Evolutionary conservation across 2,888 invertebrate species (phyloP).

Genomic region (Limnephilus lunatus): DNA sequence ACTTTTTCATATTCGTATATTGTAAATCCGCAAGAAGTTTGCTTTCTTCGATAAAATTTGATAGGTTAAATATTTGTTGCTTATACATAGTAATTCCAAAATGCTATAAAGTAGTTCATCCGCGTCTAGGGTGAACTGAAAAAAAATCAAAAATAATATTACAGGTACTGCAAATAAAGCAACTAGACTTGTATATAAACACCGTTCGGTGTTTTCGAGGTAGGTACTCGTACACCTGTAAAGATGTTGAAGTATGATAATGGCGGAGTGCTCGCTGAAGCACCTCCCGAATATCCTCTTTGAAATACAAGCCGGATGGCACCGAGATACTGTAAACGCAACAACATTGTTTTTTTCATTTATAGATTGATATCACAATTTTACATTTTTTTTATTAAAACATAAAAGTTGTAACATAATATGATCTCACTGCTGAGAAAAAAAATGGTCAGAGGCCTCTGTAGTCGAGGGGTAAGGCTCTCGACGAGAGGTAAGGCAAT

Average conservation of each 20-base stretch:
- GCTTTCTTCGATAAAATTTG: no score
- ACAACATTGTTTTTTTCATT: neutral
- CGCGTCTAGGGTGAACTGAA: neutral
- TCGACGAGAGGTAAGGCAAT: no score
- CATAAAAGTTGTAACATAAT: no score
- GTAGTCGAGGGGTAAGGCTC: no score
- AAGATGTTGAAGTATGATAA: slow-evolving; percentile 49
- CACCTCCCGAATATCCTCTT: slow-evolving; percentile 37
- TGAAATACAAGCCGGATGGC: slow-evolving; percentile 24
- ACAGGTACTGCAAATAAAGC: neutral
- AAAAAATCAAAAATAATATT: neutral
- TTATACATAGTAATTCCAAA: neutral
- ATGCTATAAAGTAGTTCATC: neutral
- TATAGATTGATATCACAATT: neutral
- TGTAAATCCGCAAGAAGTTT: no score
- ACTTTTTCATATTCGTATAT: no score
- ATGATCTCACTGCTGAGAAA: no score
- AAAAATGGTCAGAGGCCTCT: no score
- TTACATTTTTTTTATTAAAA: no score
- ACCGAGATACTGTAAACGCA: slow-evolving; percentile 24
- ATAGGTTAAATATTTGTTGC: no score
- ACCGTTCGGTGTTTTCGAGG: neutral
- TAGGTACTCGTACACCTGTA: slow-evolving; percentile 27
- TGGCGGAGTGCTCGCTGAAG: slow-evolving; percentile 47
- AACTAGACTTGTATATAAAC: neutral